These are phyloP conservation scores for Netelia inedita DNA, from an alignment of 2,888 invertebrate genomes.

Conservation along the genomic window DNA sequence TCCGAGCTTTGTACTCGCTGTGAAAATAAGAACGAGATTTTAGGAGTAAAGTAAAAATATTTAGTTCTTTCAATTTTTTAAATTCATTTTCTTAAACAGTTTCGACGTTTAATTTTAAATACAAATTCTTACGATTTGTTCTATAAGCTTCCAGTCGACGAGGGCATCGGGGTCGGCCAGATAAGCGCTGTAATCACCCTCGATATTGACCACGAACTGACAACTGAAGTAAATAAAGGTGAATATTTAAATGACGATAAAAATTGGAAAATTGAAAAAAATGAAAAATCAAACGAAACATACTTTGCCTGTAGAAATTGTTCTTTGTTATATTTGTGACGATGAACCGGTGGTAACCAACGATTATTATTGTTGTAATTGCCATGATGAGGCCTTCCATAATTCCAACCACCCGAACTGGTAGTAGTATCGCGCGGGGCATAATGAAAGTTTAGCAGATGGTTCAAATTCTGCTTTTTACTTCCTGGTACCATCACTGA, in stretches of 20 bases:
- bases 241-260: neutral
- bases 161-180: conserved; percentile 94
- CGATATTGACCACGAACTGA: conserved; percentile 96
- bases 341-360: conserved; percentile 85
- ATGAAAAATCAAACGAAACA: conserved; percentile 4
- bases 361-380: conserved; percentile 80
- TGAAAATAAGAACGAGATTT: conserved; percentile 69
- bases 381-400: conserved; percentile 78
- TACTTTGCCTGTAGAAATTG: conserved; percentile 98
- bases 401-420: conserved; percentile 81
- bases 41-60: neutral
- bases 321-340: conserved; percentile 95
- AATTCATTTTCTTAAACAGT: conserved; percentile 21
- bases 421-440: conserved; percentile 87
- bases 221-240: conserved; percentile 88
- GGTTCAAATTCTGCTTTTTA: conserved; percentile 96
- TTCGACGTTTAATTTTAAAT: conserved; percentile 35
- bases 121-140: conserved; percentile 93
- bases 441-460: conserved; percentile 97
- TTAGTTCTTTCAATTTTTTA: neutral
- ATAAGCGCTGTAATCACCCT: conserved; percentile 92
- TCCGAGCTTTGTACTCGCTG: conserved; percentile 89
- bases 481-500: conserved; percentile 94
- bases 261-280: neutral
- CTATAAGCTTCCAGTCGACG: conserved; percentile 96